These are phyloP conservation scores for Phania funesta DNA, from an alignment of 2,888 invertebrate genomes.

Conservation along the genomic window DNA sequence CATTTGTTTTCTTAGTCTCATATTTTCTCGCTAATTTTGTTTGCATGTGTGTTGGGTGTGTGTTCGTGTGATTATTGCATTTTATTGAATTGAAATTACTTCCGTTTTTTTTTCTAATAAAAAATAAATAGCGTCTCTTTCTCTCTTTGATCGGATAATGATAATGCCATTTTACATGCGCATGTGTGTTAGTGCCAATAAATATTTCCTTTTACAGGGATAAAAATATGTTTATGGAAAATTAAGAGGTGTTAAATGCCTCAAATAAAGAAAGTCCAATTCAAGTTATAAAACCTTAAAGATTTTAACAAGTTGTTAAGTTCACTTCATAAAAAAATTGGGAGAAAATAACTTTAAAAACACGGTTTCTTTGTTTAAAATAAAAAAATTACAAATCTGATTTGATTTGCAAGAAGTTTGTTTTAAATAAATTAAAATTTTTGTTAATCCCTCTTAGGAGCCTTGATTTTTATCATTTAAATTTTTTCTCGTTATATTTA, in stretches of 20 bases:
- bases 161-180: conserved; percentile 19
- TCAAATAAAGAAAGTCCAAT: no score
- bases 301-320: no score
- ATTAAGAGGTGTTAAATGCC: no score
- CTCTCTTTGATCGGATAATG: conserved; percentile 34
- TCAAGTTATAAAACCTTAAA: no score
- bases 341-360: no score
- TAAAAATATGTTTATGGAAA: no score
- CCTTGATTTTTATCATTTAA: neutral
- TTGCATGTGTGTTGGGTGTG: neutral
- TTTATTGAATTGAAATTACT: conserved; percentile 52
- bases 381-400: no score
- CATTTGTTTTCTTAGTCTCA: conserved; percentile 4
- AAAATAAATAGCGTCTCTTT: conserved; percentile 27
- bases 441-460: neutral
- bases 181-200: neutral
- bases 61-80: neutral
- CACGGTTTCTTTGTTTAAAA: neutral
- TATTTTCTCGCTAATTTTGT: conserved; percentile 16
- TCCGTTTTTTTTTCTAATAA: conserved; percentile 59
- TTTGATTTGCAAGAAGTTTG: no score
- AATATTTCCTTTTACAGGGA: neutral
- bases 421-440: no score
- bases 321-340: no score
- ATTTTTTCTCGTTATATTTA: conserved; percentile 2